phyloP scores from a whole-genome alignment of 2,888 invertebrate species.

The Branchellion lobata region DNA sequence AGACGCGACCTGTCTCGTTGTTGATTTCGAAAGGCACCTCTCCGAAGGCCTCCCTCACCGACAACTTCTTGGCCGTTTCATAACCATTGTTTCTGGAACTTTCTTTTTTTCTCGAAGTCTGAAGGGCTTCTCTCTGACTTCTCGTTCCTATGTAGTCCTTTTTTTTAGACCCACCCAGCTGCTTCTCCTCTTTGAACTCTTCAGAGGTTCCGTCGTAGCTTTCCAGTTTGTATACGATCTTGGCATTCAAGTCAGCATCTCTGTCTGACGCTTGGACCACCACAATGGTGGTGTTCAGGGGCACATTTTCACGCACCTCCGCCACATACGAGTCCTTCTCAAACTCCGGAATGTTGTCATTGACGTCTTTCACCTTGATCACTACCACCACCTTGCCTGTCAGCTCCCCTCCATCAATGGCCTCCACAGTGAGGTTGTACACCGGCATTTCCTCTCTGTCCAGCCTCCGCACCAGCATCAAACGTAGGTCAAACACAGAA shows the following conservation, averaged over 20 bases:
- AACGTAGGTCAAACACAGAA: conserved; percentile 37
- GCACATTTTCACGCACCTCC: conserved; percentile 45
- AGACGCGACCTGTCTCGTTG: conserved; percentile 35
- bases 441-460: conserved; percentile 48
- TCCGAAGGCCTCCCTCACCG: background rate
- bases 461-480: conserved; percentile 37
- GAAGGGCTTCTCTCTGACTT: background rate
- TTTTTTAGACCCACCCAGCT: background rate
- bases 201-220: background rate
- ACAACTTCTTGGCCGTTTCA: background rate
- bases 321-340: conserved; percentile 45
- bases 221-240: conserved; percentile 45
- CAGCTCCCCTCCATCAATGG: conserved; percentile 79
- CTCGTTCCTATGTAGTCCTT: no score
- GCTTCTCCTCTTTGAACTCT: background rate
- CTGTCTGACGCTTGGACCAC: conserved; percentile 47
- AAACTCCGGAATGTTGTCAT: conserved; percentile 51
- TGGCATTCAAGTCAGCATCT: conserved; percentile 49
- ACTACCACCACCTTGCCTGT: conserved; percentile 43
- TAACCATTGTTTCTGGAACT: background rate
- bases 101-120: background rate
- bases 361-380: conserved; percentile 49
- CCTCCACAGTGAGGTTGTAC: conserved; percentile 77
- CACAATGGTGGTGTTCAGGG: conserved; percentile 40
- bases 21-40: conserved; percentile 32